Base-by-base conservation (phyloP, 2,888 invertebrate species). In the Thymelicus lineola region DNA sequence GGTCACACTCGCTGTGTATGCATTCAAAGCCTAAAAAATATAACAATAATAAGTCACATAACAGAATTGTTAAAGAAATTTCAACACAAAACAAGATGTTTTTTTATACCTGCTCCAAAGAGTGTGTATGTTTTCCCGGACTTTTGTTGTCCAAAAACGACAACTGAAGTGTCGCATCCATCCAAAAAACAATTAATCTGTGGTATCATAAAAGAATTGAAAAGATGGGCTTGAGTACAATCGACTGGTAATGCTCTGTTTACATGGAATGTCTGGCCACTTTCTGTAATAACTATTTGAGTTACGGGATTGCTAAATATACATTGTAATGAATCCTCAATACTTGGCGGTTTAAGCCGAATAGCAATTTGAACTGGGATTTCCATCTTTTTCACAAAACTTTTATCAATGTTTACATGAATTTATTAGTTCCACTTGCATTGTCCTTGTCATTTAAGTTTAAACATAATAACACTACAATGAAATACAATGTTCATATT, bases 41-140 rank as follows among this genome's bases (percentile, higher is more conserved):
- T 55, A 12, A 42, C n/a, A 71, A 60, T 28, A 48, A 48, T 57
- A 35, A 20, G 9, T 45, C 7, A 35, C 15, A 10, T 15, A n/a
- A 38, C 14, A 57, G 9, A 4, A 14, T 14, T 12, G 5, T n/a
- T n/a, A n/a, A 28, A 2, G 0, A 28, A 28, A 3, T 28, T 28
- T 28, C 28, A 28, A 28, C 28, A 28, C 28, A 28, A 28, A 28
- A 28, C 5, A 28, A 28, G 28, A 2, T 20, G 3, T 28, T 28
- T 28, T 28, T 28, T 50, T 50, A 95, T 93, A 77, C 96, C 96
- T 77, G 96, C 95, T 0, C 97, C 97, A 87, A 96, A 95, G 45
- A 97, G 86, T 0, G 96, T 96, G 80, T 96, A 96, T 2, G 96
- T 96, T 88, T 97, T 97, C 15, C 97, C 97, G 64, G 95, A 95